phyloP scores from a whole-genome alignment of 2,888 invertebrate species.

The Melieria crassipennis region DNA sequence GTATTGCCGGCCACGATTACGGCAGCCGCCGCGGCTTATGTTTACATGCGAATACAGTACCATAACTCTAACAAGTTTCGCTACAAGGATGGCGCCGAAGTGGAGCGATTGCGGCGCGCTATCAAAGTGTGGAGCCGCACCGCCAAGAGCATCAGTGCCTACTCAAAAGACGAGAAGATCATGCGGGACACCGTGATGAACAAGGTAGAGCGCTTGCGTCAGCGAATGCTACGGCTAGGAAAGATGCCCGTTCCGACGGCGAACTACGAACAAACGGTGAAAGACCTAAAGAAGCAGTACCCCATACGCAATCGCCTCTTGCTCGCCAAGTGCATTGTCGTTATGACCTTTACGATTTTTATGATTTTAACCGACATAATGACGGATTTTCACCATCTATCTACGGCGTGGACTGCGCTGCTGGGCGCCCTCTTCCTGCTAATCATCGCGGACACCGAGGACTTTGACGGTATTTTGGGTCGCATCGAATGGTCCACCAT shows the following conservation, averaged over 20 bases:
- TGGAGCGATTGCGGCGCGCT: conserved; percentile 40
- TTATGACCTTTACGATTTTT: conserved; percentile 27
- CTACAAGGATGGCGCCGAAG: conserved; percentile 36
- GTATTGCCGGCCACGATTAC: conserved; percentile 41
- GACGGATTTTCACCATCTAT: conserved; percentile 19
- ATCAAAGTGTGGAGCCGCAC: conserved; percentile 41
- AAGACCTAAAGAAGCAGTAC: conserved; percentile 32
- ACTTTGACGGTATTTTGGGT: conserved; percentile 41
- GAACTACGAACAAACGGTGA: conserved; percentile 37
- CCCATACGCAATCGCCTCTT: conserved; percentile 34
- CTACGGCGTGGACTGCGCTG: conserved; percentile 42
- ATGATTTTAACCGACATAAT: conserved; percentile 30
- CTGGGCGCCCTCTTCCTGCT: conserved; percentile 39
- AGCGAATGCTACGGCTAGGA: conserved; percentile 38
- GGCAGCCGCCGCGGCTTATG: conserved; percentile 37
- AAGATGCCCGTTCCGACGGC: conserved; percentile 48
- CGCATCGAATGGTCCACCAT: conserved; percentile 46
- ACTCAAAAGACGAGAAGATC: conserved; percentile 44
- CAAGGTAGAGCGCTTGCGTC: conserved; percentile 40
- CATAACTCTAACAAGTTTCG: conserved; percentile 40
- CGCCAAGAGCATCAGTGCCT: conserved; percentile 38
- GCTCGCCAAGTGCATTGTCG: conserved; percentile 29
- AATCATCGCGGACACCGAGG: conserved; percentile 37
- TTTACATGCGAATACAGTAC: conserved; percentile 41
- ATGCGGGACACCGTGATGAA: conserved; percentile 38